phyloP scores from a whole-genome alignment of 92 coral and sea anemone species.

The Palythoa grandis region DNA sequence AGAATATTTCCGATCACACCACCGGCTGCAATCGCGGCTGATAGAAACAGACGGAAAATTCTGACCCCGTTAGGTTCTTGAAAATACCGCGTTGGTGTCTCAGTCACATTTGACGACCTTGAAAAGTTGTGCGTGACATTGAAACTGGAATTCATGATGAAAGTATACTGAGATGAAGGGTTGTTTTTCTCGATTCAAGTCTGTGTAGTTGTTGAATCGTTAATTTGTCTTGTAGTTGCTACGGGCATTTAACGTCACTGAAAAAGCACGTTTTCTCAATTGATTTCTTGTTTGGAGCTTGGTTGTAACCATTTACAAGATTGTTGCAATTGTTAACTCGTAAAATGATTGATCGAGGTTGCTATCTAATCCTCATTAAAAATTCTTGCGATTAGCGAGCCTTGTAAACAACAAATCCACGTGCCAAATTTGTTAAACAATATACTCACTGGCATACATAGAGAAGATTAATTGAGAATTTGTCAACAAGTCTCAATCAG shows the following conservation, averaged over 20 bases:
- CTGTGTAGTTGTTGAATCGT: neutral
- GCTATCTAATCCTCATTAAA: neutral
- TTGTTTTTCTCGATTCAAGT: no score
- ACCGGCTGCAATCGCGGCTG: conserved; percentile 59
- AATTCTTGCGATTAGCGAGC: neutral
- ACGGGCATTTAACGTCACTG: neutral
- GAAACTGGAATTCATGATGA: neutral
- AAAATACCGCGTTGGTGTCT: conserved; percentile 11
- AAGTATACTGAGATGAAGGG: no score
- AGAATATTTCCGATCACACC: conserved; percentile 78
- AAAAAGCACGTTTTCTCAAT: neutral
- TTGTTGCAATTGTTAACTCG: neutral
- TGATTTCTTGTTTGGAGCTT: neutral
- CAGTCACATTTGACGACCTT: neutral
- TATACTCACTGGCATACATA: neutral
- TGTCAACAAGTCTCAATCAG: neutral
- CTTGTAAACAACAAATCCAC: neutral
- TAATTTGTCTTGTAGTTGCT: neutral
- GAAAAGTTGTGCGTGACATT: conserved; percentile 29
- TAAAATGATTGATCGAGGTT: neutral
- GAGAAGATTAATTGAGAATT: neutral
- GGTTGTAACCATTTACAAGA: neutral
- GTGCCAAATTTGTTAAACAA: neutral
- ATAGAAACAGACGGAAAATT: conserved; percentile 61
- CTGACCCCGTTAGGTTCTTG: conserved; percentile 60